phyloP scores from a whole-genome alignment of 2,113 vertebrate genomes.

The Willisornis vidua region DNA sequence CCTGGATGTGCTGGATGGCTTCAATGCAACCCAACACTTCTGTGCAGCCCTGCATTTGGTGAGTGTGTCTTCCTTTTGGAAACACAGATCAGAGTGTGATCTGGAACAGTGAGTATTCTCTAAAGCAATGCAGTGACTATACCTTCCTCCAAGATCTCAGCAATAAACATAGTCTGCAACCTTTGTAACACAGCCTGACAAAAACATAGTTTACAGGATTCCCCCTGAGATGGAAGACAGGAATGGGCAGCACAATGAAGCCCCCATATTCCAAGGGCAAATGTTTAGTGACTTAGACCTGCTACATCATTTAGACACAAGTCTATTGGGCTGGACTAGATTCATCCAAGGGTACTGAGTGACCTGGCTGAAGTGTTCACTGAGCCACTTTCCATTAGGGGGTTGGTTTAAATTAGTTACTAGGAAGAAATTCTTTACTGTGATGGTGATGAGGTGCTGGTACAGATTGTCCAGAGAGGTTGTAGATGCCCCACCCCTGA shows the following conservation, averaged over 20 bases:
- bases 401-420: not conserved
- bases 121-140: not conserved
- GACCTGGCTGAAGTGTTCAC: not conserved
- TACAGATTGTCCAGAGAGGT: not conserved
- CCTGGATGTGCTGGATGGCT: accelerated
- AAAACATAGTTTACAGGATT: not conserved
- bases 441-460: not conserved
- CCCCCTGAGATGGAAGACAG: not conserved
- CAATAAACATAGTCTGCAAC: not conserved
- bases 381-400: not conserved
- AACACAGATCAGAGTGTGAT: not conserved
- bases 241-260: not conserved
- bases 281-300: not conserved
- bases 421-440: not conserved
- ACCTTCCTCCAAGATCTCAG: not conserved
- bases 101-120: not conserved
- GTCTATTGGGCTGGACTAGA: too few species aligned
- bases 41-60: accelerated
- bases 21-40: not conserved
- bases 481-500: not conserved
- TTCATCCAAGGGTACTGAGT: not conserved
- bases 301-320: not conserved
- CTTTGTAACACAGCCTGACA: not conserved
- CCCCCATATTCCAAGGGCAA: not conserved
- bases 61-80: not conserved